Conservation (phyloP, 2,888 invertebrate species). For the Nymphalis polychloros region DNA sequence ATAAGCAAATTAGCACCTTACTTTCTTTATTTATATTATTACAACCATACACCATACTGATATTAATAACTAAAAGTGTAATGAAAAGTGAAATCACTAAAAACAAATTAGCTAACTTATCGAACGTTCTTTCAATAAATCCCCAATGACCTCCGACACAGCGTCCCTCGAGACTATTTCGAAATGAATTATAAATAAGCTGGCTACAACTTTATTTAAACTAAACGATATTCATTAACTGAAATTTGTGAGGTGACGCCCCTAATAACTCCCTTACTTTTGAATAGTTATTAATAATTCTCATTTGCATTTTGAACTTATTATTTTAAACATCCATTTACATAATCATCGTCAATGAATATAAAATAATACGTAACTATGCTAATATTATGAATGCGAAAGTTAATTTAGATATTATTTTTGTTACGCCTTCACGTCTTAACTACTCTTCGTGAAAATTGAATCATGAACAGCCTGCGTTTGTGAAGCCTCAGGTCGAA, state of each 20-base stretch:
- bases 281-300: slow-evolving; percentile 34
- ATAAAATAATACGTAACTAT: neutral
- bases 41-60: neutral
- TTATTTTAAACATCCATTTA: slow-evolving; percentile 18
- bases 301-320: slow-evolving; percentile 24
- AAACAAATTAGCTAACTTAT: slow-evolving; percentile 14
- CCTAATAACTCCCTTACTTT: slow-evolving; percentile 37
- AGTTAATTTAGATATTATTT: no score
- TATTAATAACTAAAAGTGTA: neutral
- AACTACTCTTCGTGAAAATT: no score
- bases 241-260: slow-evolving; percentile 56
- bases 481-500: no score
- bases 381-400: no score
- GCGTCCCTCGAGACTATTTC: slow-evolving; percentile 45
- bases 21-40: no score
- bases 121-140: slow-evolving; percentile 37
- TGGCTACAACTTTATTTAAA: slow-evolving; percentile 59
- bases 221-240: slow-evolving; percentile 62
- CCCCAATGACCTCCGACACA: slow-evolving; percentile 30
- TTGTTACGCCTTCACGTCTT: no score
- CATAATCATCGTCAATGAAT: neutral
- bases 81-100: no score
- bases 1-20: no score
- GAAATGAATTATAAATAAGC: slow-evolving; percentile 61
- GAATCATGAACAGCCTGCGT: no score